Base-by-base conservation (phyloP, 2,888 invertebrate genomes). In the Habroteleia sp. region DNA sequence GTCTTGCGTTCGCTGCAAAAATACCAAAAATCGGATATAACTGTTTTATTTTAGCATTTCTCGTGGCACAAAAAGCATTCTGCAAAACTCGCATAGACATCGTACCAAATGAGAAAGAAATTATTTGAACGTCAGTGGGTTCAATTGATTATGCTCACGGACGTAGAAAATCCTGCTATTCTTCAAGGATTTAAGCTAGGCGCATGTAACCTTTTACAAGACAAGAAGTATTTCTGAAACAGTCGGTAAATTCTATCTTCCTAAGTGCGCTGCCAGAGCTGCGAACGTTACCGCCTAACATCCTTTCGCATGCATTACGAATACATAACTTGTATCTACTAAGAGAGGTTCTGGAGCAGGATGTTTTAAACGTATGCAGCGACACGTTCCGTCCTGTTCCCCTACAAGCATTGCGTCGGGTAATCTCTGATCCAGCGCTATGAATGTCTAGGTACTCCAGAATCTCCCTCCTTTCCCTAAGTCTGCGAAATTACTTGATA, bases 341-440 rank as follows among this genome's bases (percentile, higher is more conserved):
- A 58, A 10, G 44, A 62, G 62, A 66, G 66, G 48, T 66, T 68
- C 44, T 42, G 60, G 54, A 52, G 62, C 54, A 58, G 66, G 71
- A 72, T 63, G 63, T 74, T 74, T 77, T 78, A 58, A 77, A 72
- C 75, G 81, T 84, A 85, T 85, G 85, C 85, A 83, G 78, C 81
- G 82, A 84, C 85, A 85, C 85, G 85, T 82, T 80, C 76, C 79
- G 74, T 78, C 79, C 81, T 79, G 69, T 65, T 84, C 80, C 80
- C 80, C 78, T 77, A 73, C 77, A 77, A 76, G 77, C 79, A 77
- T 77, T 79, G 76, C 80, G 80, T 75, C 74, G 77, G 79, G 78
- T 81, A 83, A 82, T 83, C 83, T 81, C 78, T 79, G 81, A 79
- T 81, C 81, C 68, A 31, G 29, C 63, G 58, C 63, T 52, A 56